Percentiles rank a stretch among this genome's conserved stretches.
Evolutionary conservation across 2,888 invertebrate species (phyloP).

Genomic region (Dryobotodes eremita): DNA sequence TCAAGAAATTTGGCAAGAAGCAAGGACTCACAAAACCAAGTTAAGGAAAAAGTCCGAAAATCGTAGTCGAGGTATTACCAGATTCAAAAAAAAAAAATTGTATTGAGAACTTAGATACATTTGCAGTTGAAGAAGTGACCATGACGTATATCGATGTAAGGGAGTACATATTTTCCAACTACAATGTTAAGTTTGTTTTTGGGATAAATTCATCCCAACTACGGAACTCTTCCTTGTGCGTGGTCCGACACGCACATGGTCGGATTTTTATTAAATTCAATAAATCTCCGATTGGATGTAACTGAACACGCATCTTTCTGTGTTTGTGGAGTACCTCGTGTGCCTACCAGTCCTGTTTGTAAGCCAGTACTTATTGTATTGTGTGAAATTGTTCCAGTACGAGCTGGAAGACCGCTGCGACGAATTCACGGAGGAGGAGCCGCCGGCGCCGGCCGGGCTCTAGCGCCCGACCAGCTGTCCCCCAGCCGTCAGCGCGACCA

Average conservation of each 20-base stretch:
- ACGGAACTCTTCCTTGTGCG: neutral
- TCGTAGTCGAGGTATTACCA: neutral
- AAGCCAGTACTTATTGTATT: neutral
- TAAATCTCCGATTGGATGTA: neutral
- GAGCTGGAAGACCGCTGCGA: constrained; percentile 96
- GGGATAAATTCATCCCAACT: neutral
- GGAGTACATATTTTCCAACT: neutral
- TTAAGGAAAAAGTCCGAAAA: neutral
- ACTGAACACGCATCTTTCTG: neutral
- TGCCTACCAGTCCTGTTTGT: no score
- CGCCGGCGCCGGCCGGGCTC: constrained; percentile 31
- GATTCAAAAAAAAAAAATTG: neutral
- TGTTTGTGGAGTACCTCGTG: neutral
- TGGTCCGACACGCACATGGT: neutral
- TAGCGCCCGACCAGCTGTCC: no score
- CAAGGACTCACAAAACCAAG: no score
- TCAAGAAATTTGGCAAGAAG: no score
- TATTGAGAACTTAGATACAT: neutral
- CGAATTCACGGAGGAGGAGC: constrained; percentile 91
- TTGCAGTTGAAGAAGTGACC: neutral
- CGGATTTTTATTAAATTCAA: no score
- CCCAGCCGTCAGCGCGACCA: no score
- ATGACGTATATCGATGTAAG: neutral
- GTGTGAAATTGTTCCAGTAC: constrained; percentile 87
- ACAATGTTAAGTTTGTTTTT: neutral